A percentile compares a stretch with the other conserved stretches of the same genome.
phyloP scores from a whole-genome alignment of 2,113 vertebrate genomes.

The Hucho hucho region DNA sequence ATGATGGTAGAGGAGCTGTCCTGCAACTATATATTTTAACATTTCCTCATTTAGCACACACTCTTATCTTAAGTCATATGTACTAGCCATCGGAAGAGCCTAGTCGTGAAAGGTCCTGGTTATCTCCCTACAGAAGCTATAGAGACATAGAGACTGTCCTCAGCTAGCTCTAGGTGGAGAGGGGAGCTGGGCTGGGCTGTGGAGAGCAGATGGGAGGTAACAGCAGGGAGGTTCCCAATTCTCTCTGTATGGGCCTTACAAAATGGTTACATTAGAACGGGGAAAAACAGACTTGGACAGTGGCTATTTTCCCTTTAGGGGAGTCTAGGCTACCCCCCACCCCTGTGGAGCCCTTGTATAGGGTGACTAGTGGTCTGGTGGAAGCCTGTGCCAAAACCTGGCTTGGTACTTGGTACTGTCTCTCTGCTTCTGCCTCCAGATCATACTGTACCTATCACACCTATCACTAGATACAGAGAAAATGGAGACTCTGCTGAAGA shows the following conservation, averaged over 20 bases:
- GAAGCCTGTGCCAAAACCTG: not conserved
- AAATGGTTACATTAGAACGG: slow-evolving; percentile 9
- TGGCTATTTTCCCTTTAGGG: not conserved
- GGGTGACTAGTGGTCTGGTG: not conserved
- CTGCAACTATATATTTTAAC: too few species aligned
- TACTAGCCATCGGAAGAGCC: too few species aligned
- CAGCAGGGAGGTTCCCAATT: not conserved
- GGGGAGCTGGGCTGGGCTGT: too few species aligned
- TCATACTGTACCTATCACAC: not conserved
- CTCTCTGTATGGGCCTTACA: slow-evolving; percentile 2
- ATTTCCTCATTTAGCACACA: too few species aligned
- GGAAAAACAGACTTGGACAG: not conserved
- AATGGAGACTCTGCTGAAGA: not conserved
- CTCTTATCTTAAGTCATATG: too few species aligned
- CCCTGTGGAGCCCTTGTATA: not conserved
- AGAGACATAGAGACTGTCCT: not conserved
- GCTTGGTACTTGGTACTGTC: not conserved
- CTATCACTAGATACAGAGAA: not conserved
- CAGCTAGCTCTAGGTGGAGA: not conserved
- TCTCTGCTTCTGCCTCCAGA: not conserved
- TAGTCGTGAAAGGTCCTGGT: too few species aligned
- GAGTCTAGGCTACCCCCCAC: not conserved
- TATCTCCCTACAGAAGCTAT: too few species aligned
- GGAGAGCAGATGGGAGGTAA: slow-evolving; percentile 11
- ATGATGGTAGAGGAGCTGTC: not conserved